Conservation (phyloP, 2,113 vertebrate species). For the Pelecanoides urinatrix region DNA sequence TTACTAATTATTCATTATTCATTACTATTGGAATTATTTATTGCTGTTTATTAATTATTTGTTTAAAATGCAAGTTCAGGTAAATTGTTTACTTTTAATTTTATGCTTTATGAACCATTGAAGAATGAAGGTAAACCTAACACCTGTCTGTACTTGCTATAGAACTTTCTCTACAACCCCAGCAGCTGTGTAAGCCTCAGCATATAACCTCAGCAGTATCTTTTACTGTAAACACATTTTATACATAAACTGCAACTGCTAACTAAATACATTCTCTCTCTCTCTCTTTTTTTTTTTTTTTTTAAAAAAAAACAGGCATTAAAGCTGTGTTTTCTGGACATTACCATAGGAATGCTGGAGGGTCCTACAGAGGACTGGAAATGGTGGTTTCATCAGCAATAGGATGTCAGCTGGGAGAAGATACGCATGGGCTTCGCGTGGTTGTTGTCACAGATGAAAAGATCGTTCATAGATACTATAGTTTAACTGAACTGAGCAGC, state of each 20-base stretch:
- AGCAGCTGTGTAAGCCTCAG: not conserved
- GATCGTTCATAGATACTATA: slow-evolving; percentile 86
- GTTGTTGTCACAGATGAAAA: slow-evolving; percentile 85
- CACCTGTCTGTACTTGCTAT: not conserved
- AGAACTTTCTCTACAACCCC: not conserved
- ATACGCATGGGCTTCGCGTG: slow-evolving; percentile 86
- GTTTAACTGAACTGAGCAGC: slow-evolving; percentile 79
- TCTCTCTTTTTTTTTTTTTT: not conserved
- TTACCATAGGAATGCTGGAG: slow-evolving; percentile 92
- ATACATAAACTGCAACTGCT: not conserved
- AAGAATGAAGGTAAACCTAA: not conserved
- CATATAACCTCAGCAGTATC: not conserved
- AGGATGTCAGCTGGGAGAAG: slow-evolving; percentile 91
- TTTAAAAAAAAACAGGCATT: slow-evolving; percentile 82
- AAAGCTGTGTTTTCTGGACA: slow-evolving; percentile 93
- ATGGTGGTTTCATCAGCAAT: slow-evolving; percentile 97
- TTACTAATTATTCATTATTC: not conserved
- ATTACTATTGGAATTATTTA: not conserved
- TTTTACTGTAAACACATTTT: not conserved
- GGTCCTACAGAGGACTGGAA: slow-evolving; percentile 81
- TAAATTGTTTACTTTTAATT: not conserved
- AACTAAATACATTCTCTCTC: not conserved
- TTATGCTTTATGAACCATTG: not conserved
- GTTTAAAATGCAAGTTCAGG: not conserved
- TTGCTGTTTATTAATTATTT: not conserved